These are phyloP conservation scores for Nomada flava DNA, from an alignment of 2,888 invertebrate species.

Conservation along the genomic window DNA sequence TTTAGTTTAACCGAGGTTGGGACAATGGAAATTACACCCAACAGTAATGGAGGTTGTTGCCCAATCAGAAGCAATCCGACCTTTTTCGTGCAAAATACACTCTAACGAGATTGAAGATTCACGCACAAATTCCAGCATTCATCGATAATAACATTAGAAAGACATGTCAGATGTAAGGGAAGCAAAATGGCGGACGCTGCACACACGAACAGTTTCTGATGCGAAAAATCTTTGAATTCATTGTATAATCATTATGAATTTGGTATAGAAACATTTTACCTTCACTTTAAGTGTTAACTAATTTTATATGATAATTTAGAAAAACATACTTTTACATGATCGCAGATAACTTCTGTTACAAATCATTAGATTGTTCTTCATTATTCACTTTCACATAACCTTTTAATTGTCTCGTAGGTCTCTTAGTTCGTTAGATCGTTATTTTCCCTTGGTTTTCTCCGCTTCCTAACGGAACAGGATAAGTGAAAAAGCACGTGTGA, in stretches of 20 bases:
- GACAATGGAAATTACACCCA: slow-evolving; percentile 58
- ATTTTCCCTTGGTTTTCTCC: slow-evolving; percentile 6
- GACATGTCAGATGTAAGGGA: slow-evolving; percentile 80
- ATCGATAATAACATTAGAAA: slow-evolving; percentile 82
- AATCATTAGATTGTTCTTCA: slow-evolving; percentile 49
- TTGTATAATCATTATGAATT: slow-evolving; percentile 58
- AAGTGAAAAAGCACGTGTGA: background rate
- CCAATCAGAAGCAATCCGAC: slow-evolving; percentile 55
- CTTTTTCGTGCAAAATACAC: slow-evolving; percentile 58
- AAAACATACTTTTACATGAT: slow-evolving; percentile 29
- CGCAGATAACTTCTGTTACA: slow-evolving; percentile 3
- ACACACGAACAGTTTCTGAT: slow-evolving; percentile 69
- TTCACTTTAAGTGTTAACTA: slow-evolving; percentile 40
- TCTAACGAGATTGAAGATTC: slow-evolving; percentile 60
- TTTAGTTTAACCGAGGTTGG: slow-evolving; percentile 66
- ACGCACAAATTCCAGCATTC: slow-evolving; percentile 72
- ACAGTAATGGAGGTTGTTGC: slow-evolving; percentile 55
- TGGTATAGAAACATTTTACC: slow-evolving; percentile 48
- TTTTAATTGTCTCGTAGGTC: slow-evolving; percentile 20
- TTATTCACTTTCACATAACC: slow-evolving; percentile 65
- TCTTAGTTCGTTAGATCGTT: slow-evolving; percentile 20
- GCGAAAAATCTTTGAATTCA: slow-evolving; percentile 71
- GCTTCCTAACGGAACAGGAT: background rate
- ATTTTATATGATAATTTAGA: slow-evolving; percentile 38
- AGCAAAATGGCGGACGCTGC: slow-evolving; percentile 79